Evolutionary conservation across 2,797 vertebrate species (phyloP).

Genomic region (Enoplosus armatus): DNA sequence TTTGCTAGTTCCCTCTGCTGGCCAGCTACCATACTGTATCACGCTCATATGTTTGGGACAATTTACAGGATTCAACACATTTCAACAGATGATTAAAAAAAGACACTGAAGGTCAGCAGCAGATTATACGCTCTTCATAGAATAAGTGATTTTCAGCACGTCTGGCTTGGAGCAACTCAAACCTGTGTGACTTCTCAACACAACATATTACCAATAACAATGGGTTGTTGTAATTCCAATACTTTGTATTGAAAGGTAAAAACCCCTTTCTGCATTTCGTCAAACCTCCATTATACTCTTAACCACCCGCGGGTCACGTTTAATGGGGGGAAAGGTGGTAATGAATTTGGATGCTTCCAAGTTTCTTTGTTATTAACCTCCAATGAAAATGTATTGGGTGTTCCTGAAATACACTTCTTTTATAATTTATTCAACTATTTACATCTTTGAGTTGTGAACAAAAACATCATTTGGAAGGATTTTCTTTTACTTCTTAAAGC

Average conservation of each 20-base stretch:
- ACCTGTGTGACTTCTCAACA: neutral
- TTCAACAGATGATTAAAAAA: constrained; percentile 18
- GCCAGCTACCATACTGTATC: constrained; percentile 63
- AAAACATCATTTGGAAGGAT: constrained; percentile 11
- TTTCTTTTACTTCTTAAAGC: constrained; percentile 8
- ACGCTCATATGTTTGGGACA: neutral
- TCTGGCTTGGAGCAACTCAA: neutral
- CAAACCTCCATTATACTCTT: constrained; percentile 9
- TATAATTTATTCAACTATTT: constrained; percentile 35
- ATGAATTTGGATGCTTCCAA: no score
- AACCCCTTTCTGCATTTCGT: neutral
- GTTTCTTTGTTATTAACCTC: constrained; percentile 38
- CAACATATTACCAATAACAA: neutral
- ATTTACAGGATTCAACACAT: constrained; percentile 13
- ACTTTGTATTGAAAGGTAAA: constrained; percentile 11
- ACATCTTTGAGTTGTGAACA: constrained; percentile 43
- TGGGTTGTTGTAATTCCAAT: constrained; percentile 2
- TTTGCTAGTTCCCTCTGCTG: constrained; percentile 83
- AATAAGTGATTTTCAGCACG: neutral
- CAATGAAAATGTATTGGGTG: neutral
- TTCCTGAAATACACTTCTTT: constrained; percentile 13
- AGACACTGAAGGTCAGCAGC: neutral
- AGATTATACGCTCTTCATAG: neutral
- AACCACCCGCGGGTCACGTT: neutral
- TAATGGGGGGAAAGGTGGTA: neutral